phyloP scores from a whole-genome alignment of 1,140 invertebrate species.

The Wasmannia auropunctata region DNA sequence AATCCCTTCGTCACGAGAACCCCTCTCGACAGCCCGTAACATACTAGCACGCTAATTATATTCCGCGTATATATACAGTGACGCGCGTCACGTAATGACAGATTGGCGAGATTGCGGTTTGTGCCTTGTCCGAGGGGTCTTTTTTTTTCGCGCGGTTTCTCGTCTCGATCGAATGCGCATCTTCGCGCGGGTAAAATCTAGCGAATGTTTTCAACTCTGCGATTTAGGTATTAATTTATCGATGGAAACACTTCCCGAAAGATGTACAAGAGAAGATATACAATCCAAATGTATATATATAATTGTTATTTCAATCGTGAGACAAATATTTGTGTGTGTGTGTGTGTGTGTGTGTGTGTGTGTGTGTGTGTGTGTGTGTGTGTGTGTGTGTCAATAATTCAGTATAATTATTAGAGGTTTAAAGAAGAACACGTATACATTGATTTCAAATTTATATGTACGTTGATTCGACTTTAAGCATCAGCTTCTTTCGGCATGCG shows the following conservation, averaged over 20 bases:
- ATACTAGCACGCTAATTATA: constrained; percentile 50
- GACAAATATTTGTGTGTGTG: not conserved
- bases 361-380: too few relatives aligned
- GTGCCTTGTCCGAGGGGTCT: not conserved
- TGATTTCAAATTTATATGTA: not conserved
- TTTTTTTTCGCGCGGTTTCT: not conserved
- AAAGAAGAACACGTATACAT: not conserved
- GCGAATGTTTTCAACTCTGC: too few relatives aligned
- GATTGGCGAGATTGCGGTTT: constrained; percentile 49
- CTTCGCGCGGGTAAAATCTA: too few relatives aligned
- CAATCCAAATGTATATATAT: not conserved
- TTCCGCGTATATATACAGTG: constrained; percentile 30
- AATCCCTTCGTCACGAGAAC: constrained; percentile 18
- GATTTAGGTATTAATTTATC: too few relatives aligned
- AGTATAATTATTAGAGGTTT: not conserved
- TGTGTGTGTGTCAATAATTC: not conserved
- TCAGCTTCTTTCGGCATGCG: not conserved
- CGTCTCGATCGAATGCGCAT: not conserved
- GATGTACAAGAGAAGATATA: not conserved
- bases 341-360: too few relatives aligned
- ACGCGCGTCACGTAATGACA: constrained; percentile 53
- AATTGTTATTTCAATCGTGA: not conserved
- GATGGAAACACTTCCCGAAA: not conserved
- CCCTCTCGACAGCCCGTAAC: constrained; percentile 31
- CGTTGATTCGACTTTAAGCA: constrained; percentile 31